These are phyloP conservation scores for Puntigrus tetrazona DNA, from an alignment of 2,113 vertebrate genomes.

Conservation along the genomic window DNA sequence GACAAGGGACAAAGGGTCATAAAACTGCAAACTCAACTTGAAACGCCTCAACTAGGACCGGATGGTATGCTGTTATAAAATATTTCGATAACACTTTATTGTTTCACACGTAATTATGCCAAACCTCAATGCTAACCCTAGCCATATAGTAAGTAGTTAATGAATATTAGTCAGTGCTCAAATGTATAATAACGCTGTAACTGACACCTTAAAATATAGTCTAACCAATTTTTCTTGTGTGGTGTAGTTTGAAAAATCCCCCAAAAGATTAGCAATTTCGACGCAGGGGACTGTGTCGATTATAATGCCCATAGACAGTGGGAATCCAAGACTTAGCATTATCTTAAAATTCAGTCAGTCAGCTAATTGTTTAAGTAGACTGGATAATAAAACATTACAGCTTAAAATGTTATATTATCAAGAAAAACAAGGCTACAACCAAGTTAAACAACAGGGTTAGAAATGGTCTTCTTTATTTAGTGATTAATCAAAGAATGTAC, in stretches of 20 bases:
- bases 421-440: not conserved
- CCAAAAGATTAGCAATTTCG: not conserved
- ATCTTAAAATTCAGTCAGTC: not conserved
- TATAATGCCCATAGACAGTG: not conserved
- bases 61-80: not conserved
- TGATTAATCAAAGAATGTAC: not conserved
- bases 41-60: not conserved
- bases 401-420: not conserved
- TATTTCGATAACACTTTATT: no score
- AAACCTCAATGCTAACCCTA: no score
- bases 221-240: not conserved
- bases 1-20: constrained; percentile 20
- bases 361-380: not conserved
- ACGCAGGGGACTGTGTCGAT: not conserved
- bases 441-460: not conserved
- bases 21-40: not conserved
- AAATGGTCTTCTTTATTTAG: not conserved
- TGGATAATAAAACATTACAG: not conserved
- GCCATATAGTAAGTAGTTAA: no score
- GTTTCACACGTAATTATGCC: no score
- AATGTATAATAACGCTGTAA: no score
- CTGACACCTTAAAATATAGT: no score
- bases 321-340: not conserved
- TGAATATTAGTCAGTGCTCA: no score
- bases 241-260: not conserved